Conservation (phyloP, 1,140 invertebrate genomes). For the Temnothorax longispinosus region DNA sequence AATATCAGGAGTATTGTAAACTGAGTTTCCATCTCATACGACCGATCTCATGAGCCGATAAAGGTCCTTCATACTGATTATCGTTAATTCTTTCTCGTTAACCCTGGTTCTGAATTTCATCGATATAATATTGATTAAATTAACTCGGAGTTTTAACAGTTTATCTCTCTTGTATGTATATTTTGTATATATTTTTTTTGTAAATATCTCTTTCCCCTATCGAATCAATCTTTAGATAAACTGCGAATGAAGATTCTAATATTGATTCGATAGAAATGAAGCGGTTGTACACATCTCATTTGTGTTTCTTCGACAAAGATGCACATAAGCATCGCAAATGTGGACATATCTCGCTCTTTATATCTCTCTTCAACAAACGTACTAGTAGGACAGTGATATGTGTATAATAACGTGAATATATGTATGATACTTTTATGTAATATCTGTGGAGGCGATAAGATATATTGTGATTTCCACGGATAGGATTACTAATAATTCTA, state of each 20-base stretch:
- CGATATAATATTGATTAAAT: conserved; percentile 26
- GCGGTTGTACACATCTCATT: background rate
- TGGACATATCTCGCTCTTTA: background rate
- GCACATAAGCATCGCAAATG: conserved; percentile 33
- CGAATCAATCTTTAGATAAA: background rate
- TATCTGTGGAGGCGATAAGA: background rate
- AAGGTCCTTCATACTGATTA: background rate
- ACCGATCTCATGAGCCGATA: background rate
- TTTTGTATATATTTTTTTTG: background rate
- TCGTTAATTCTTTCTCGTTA: conserved; percentile 14
- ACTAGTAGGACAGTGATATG: conserved; percentile 64
- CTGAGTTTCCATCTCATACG: background rate
- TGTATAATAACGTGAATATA: background rate
- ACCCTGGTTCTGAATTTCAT: background rate
- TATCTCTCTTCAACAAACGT: conserved; percentile 35
- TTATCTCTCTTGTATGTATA: conserved; percentile 1
- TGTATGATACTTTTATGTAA: conserved; percentile 24
- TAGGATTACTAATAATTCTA: conserved; percentile 13
- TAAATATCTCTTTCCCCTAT: background rate
- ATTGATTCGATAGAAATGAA: background rate
- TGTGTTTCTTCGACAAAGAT: conserved; percentile 43
- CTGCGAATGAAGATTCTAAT: background rate
- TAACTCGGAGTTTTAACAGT: conserved; percentile 15
- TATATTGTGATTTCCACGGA: background rate
- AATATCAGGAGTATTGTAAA: background rate